A percentile compares a stretch with the other conserved stretches of the same genome.
Conservation (phyloP, 2,113 vertebrate species). For the Nothobranchius kuhntae region DNA sequence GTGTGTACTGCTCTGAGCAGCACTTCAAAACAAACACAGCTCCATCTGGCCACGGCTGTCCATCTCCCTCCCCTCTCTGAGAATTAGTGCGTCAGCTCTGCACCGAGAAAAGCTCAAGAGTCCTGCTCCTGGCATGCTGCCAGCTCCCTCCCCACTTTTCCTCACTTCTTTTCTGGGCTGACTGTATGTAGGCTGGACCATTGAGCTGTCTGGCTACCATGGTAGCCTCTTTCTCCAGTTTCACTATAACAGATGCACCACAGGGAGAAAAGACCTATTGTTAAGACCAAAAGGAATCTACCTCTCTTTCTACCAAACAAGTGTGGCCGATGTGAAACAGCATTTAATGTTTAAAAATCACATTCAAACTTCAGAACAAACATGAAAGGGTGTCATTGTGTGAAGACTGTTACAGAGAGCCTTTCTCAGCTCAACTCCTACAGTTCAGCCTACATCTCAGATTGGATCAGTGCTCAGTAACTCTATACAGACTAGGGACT, state of each 20-base stretch:
- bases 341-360: constrained; percentile 64
- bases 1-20: constrained; percentile 48
- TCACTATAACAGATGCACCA: constrained; percentile 15
- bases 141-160: constrained; percentile 71
- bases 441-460: constrained; percentile 41
- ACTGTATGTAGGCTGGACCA: constrained; percentile 30
- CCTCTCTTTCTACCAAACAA: constrained; percentile 46
- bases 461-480: constrained; percentile 34
- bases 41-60: constrained; percentile 67
- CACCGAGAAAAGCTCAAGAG: constrained; percentile 62
- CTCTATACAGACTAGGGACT: constrained; percentile 14
- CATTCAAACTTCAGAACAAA: constrained; percentile 60
- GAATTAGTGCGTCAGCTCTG: constrained; percentile 76
- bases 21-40: constrained; percentile 70
- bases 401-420: constrained; percentile 37
- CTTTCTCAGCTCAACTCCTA: constrained; percentile 37
- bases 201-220: constrained; percentile 21
- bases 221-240: constrained; percentile 16
- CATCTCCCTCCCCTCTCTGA: constrained; percentile 37
- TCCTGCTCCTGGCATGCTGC: constrained; percentile 58
- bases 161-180: constrained; percentile 44
- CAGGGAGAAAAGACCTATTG: constrained; percentile 48
- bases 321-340: constrained; percentile 55
- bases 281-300: constrained; percentile 45
- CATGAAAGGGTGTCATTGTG: constrained; percentile 76